Evolutionary conservation across 2,888 invertebrate species (phyloP).

Genomic region (Choristoneura rosaceana): DNA sequence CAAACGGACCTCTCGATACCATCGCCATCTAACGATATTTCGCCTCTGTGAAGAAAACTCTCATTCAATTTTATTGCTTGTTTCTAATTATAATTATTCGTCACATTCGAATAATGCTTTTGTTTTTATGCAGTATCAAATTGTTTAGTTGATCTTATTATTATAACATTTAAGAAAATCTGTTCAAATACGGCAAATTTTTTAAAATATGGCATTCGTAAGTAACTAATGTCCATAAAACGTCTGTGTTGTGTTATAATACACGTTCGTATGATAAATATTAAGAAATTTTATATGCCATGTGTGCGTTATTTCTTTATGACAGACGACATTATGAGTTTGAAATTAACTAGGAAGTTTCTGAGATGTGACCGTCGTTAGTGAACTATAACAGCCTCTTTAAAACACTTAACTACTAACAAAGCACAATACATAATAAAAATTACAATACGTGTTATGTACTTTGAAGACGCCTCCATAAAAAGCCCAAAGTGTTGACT

Average conservation of each 20-base stretch:
- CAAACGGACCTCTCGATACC: too few species aligned
- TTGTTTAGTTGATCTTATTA: neutral
- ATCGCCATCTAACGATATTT: too few species aligned
- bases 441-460: neutral
- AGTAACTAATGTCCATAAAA: neutral
- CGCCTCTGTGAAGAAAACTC: too few species aligned
- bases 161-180: neutral
- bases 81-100: too few species aligned
- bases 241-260: neutral
- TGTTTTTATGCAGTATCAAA: constrained; percentile 19
- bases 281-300: neutral
- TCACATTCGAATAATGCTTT: constrained; percentile 15
- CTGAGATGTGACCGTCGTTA: neutral
- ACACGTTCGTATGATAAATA: neutral
- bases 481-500: neutral
- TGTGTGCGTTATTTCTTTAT: neutral
- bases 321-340: neutral
- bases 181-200: neutral
- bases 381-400: neutral
- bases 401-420: neutral
- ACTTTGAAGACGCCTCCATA: neutral
- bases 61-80: too few species aligned
- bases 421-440: neutral
- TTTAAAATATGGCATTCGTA: neutral
- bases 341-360: neutral